Conservation (phyloP, 2,797 vertebrate species). For the Hydrophis major region DNA sequence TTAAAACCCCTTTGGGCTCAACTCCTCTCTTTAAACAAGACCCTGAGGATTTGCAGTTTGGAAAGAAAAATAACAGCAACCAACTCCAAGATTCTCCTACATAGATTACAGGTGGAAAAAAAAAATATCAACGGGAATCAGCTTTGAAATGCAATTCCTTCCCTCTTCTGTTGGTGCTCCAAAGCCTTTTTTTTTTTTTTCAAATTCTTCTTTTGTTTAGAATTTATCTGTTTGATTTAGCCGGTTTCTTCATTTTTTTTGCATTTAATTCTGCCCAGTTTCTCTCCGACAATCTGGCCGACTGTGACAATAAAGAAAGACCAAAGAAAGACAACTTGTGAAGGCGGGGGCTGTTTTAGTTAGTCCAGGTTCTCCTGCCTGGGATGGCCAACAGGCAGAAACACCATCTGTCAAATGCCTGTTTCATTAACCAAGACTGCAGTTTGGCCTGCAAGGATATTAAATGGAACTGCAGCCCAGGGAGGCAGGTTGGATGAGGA, state of each 20-base stretch:
- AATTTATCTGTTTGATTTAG: too few relatives aligned
- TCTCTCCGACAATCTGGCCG: neutral
- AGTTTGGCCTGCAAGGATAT: neutral
- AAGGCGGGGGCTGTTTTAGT: neutral
- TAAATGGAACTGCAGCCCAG: neutral
- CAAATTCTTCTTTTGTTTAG: too few relatives aligned
- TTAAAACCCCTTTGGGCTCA: neutral
- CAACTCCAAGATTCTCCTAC: too few relatives aligned
- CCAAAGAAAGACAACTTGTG: neutral
- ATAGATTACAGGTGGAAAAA: neutral
- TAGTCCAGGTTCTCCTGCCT: neutral
- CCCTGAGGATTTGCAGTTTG: too few relatives aligned
- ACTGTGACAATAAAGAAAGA: neutral
- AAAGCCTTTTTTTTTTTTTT: neutral
- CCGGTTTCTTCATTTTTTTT: neutral
- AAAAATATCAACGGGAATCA: neutral
- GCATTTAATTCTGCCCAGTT: neutral
- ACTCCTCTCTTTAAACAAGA: neutral
- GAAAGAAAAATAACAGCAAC: neutral
- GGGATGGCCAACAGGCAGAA: slow-evolving; percentile 17
- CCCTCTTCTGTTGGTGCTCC: neutral
- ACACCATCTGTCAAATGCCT: slow-evolving; percentile 37
- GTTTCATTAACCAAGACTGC: slow-evolving; percentile 25
- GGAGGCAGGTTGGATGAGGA: neutral
- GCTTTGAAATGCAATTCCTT: neutral